Evolutionary conservation across 2,888 invertebrate species (phyloP).

Genomic region (Patella ulyssiponensis): DNA sequence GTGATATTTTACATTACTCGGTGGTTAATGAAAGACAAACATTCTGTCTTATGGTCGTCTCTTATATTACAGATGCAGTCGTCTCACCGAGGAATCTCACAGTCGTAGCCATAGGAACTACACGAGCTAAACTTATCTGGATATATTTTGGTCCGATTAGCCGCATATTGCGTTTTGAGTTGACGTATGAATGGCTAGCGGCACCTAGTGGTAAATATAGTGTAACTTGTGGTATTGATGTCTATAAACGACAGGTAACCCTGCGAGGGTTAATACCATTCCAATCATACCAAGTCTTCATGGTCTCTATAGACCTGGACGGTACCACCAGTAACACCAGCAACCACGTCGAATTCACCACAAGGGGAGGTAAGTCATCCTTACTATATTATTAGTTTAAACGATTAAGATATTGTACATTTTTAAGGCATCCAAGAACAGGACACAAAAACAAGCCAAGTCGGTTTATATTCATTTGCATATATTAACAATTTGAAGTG

Average conservation of each 20-base stretch:
- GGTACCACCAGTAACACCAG: constrained; percentile 49
- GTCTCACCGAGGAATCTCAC: constrained; percentile 18
- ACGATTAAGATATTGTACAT: no score
- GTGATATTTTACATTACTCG: no score
- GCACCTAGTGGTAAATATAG: constrained; percentile 20
- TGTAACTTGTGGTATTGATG: constrained; percentile 32
- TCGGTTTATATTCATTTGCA: neutral
- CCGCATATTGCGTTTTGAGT: constrained; percentile 16
- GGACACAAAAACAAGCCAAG: neutral
- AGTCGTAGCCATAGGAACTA: neutral
- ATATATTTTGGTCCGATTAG: constrained; percentile 8
- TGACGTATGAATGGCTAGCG: constrained; percentile 21
- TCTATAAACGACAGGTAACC: constrained; percentile 31
- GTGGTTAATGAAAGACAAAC: no score
- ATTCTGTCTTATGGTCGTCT: no score
- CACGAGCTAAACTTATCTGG: constrained; percentile 16
- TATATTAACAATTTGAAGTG: no score
- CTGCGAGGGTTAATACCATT: constrained; percentile 34
- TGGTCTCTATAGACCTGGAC: constrained; percentile 50
- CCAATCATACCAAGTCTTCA: constrained; percentile 47
- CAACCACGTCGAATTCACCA: constrained; percentile 49
- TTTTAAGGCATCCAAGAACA: no score
- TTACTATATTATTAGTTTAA: neutral
- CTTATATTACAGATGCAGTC: no score
- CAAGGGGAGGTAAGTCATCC: constrained; percentile 46